phyloP scores from a whole-genome alignment of 2,888 invertebrate genomes.

The Acronicta alni region DNA sequence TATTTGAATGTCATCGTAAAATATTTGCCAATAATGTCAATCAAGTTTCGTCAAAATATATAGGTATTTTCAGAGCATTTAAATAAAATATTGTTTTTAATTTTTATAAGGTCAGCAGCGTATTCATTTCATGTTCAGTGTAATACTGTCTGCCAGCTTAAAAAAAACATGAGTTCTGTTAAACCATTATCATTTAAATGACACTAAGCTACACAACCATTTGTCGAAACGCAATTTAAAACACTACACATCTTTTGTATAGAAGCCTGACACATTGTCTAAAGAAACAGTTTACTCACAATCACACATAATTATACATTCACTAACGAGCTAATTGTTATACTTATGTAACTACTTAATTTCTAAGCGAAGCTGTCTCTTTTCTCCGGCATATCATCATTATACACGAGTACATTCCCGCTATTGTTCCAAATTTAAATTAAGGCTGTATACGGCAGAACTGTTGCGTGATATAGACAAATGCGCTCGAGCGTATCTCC shows the following conservation, averaged over 20 bases:
- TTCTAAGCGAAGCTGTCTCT: constrained; percentile 69
- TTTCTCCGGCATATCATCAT: constrained; percentile 64
- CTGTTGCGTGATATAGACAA: constrained; percentile 50
- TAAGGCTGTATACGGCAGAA: constrained; percentile 35
- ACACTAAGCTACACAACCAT: too few species aligned
- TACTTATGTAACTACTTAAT: constrained; percentile 69
- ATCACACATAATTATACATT: constrained; percentile 53
- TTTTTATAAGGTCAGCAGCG: too few species aligned
- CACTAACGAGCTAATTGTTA: constrained; percentile 62
- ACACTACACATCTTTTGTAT: constrained; percentile 19
- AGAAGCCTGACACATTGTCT: constrained; percentile 27
- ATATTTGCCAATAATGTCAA: too few species aligned
- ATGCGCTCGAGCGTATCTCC: constrained; percentile 39
- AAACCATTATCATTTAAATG: too few species aligned
- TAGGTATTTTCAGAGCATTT: too few species aligned
- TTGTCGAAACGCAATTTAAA: background rate
- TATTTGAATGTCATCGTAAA: too few species aligned
- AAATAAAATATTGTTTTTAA: too few species aligned
- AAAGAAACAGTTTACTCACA: constrained; percentile 48
- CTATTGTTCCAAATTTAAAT: constrained; percentile 65
- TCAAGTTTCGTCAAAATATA: too few species aligned
- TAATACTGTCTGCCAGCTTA: too few species aligned
- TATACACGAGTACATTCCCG: constrained; percentile 57
- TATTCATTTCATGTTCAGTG: too few species aligned
- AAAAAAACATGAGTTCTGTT: too few species aligned